Conservation (phyloP, 1,140 invertebrate species). For the Nomia melanderi region DNA sequence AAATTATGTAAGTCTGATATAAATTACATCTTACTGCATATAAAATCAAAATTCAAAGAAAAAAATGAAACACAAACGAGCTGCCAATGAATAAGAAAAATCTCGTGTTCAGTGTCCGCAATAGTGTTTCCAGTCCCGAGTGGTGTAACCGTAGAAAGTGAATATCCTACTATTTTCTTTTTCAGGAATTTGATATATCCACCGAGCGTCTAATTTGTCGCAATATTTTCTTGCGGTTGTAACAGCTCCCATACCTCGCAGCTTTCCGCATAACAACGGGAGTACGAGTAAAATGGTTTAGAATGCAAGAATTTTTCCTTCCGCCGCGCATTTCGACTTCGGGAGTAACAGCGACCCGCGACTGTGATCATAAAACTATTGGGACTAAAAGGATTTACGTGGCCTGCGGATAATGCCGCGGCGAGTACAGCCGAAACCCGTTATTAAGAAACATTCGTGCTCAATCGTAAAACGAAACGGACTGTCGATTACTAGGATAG, state of each 20-base stretch:
- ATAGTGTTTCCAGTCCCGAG: too few relatives aligned
- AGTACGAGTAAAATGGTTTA: background rate
- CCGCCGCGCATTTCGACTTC: background rate
- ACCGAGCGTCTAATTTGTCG: background rate
- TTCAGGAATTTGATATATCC: background rate
- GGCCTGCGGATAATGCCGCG: background rate
- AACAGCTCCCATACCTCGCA: too few relatives aligned
- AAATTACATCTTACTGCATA: too few relatives aligned
- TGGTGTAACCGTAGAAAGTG: too few relatives aligned
- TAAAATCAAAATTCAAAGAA: too few relatives aligned
- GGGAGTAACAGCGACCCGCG: too few relatives aligned
- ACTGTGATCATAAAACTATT: background rate
- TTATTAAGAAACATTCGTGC: constrained; percentile 13
- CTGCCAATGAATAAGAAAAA: too few relatives aligned
- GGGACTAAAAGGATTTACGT: background rate
- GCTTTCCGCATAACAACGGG: background rate
- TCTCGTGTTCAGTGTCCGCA: too few relatives aligned
- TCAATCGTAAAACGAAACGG: constrained; percentile 9
- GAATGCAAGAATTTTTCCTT: background rate
- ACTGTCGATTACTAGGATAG: background rate
- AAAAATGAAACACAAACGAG: too few relatives aligned
- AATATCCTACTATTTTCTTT: too few relatives aligned
- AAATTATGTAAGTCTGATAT: too few relatives aligned
- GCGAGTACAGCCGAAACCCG: too few relatives aligned
- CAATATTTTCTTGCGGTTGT: background rate